These are phyloP conservation scores for Cossypha caffra DNA, from an alignment of 2,797 vertebrate species.

Conservation along the genomic window DNA sequence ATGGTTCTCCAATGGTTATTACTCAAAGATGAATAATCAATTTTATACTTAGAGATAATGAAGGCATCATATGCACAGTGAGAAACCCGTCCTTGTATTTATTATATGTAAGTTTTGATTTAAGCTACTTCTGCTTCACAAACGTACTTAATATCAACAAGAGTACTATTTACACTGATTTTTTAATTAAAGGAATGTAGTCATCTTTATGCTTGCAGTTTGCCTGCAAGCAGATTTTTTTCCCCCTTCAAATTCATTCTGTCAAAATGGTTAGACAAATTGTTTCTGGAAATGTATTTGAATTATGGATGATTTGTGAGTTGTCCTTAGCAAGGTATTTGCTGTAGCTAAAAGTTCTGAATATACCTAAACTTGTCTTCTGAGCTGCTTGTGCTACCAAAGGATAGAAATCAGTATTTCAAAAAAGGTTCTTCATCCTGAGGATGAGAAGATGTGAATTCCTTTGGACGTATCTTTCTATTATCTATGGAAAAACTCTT, in stretches of 20 bases:
- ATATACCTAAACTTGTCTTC: neutral
- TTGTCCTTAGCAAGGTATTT: neutral
- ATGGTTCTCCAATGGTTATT: neutral
- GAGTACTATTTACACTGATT: constrained; percentile 44
- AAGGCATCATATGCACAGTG: constrained; percentile 18
- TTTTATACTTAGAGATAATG: neutral
- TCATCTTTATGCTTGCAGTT: constrained; percentile 34
- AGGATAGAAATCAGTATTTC: neutral
- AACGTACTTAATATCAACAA: constrained; percentile 13
- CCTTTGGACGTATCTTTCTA: neutral
- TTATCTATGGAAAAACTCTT: neutral
- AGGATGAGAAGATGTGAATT: neutral
- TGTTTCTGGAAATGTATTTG: constrained; percentile 32
- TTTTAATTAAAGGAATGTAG: constrained; percentile 57
- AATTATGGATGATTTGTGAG: constrained; percentile 46
- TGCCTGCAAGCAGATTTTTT: constrained; percentile 8
- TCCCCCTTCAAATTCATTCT: constrained; percentile 14
- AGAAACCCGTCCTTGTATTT: neutral
- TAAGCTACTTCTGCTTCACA: constrained; percentile 22
- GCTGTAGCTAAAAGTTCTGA: neutral
- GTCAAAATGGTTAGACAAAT: constrained; percentile 51
- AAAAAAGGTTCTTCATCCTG: neutral
- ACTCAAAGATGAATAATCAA: neutral
- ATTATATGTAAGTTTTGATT: neutral
- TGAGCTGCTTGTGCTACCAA: neutral